Base-by-base conservation (phyloP, 1,140 invertebrate species). In the Sycophaga agraensis region DNA sequence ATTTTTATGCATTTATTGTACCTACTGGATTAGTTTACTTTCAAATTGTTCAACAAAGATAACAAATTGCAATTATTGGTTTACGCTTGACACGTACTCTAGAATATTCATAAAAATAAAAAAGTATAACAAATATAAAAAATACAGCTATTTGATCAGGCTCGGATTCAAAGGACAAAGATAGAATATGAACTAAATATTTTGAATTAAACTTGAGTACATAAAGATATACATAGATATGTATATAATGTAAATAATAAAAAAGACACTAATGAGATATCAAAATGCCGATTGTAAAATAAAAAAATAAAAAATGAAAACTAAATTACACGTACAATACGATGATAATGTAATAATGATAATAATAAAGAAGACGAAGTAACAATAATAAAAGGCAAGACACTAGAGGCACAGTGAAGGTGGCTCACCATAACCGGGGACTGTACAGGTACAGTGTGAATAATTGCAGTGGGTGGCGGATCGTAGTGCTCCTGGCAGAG, bases 401-500 rank as follows among this genome's bases (percentile, higher is more conserved):
- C 72, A 76, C 72, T 76, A 77, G 68, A 78, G 77, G 76, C 74
- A 80, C 76, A 76, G 60, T 68, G 64, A 64, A 71, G 74, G 62
- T 77, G 78, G 79, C 85, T 86, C 86, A 86, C 85, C 86, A 82
- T 82, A 75, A 77, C 77, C 73, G 75, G 79, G 75, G 72, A 71
- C 77, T 77, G 78, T 80, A 80, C 75, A 78, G 75, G 77, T 77
- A 80, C 77, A 79, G 78, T 80, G 77, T 79, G 79, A 80, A 79
- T 80, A 77, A 82, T 81, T 79, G 75, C 76, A 73, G 78, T 77
- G 77, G 80, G 79, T 82, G 82, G 83, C 76, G 83, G 79, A 77
- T 87, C 86, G 81, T 86, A 87, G 77, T 82, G 82, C 82, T 88
- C 86, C 83, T 88, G 87, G 81, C 82, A 82, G 78, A 91, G 85